Evolutionary conservation across 2,797 vertebrate genomes (phyloP), one percentile per base, ranked within the genome.

Genomic region (Nyctalus aviator): DNA sequence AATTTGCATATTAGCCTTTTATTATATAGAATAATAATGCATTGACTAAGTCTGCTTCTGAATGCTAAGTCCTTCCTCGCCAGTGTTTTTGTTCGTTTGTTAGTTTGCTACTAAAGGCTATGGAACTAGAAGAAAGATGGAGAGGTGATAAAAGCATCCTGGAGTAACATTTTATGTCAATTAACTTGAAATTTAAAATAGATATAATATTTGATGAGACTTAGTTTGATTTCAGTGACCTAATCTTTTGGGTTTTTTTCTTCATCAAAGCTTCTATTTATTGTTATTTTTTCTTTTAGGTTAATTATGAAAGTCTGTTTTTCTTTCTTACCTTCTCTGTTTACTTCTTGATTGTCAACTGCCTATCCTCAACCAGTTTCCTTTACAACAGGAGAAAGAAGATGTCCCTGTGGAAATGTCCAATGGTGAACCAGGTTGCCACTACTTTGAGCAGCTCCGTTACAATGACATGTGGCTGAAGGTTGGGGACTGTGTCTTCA

Each of bases 401-500:
- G 99, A 99, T 91, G 99, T 99, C 77, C 98, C 99, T 2, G 98
- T 99, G 95, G 99, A 99, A 91, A 98, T 99, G 98, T 98, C 98
- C 91, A 99, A 99, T 27, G 99, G 99, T 79, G 99, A 99, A 30
- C 99, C 99, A 66, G 99, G 99, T 17, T 99, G 99, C 96, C 99
- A 99, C 97, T 99, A 99, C 97, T 99, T 99, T 68, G 99, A 99
- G 83, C 99, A 99, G 97, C 99, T 99, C 87, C 99, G 97, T 97
- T 99, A 99, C 98, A 99, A 99, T 91, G 99, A 99, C 95, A 97
- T 98, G 97, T 99, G 99, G 99, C 98, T 99, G 35, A 99, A 99
- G 98, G 99, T 99, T 91, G 99, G 99, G 41, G 99, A 99, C 95
- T 99, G 99, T 71, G 99, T 99, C 93, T 99, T 99, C 97, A 99